These are phyloP conservation scores for Macrophya annulata DNA, from an alignment of 2,888 invertebrate genomes.

Conservation along the genomic window DNA sequence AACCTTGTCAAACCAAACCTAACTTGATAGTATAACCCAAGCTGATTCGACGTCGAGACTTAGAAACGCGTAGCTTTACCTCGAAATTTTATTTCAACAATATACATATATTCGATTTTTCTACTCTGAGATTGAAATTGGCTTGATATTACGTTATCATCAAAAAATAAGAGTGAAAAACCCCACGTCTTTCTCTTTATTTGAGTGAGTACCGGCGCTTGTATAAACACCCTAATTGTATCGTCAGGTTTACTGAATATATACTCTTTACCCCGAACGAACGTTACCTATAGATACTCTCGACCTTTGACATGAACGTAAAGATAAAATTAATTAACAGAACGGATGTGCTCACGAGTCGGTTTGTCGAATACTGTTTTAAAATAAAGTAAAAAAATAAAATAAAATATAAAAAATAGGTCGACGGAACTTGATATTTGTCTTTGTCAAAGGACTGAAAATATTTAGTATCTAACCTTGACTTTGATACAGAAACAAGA, in stretches of 20 bases:
- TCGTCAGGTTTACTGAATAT: not conserved
- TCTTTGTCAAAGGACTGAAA: conserved; percentile 22
- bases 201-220: not conserved
- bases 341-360: not conserved
- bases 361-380: not conserved
- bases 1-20: conserved; percentile 37
- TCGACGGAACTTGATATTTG: conserved; percentile 13
- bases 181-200: not conserved
- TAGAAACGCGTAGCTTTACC: not conserved
- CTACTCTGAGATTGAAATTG: not conserved
- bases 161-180: not conserved
- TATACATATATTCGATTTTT: not conserved
- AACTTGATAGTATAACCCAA: not conserved
- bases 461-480: conserved; percentile 6
- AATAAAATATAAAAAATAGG: not conserved
- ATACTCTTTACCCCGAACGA: not conserved
- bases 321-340: conserved; percentile 11
- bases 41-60: conserved; percentile 4
- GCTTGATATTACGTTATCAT: not conserved
- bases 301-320: not conserved
- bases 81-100: not conserved
- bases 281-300: not conserved
- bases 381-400: not conserved
- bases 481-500: conserved; percentile 20
- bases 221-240: conserved; percentile 6